Evolutionary conservation across 2,888 invertebrate genomes (phyloP).

Genomic region (Scrobipalpa costella): DNA sequence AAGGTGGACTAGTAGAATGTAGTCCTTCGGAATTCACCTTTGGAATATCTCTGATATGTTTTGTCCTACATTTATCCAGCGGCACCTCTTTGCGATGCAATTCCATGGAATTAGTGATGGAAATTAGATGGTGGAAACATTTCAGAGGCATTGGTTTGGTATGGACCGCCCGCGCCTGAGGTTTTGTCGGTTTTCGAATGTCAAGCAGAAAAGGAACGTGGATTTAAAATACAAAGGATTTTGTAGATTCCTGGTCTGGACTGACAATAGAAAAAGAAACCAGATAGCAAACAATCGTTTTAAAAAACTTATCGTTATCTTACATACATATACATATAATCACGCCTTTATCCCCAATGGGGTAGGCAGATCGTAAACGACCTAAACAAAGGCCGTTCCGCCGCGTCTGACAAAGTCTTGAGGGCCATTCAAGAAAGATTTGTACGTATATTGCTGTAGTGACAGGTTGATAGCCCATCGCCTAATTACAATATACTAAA

Average conservation of each 20-base stretch:
- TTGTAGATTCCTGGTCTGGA: not conserved
- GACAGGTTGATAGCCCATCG: no score
- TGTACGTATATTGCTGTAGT: no score
- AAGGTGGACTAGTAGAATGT: not conserved
- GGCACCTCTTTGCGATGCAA: constrained; percentile 61
- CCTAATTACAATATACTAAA: no score
- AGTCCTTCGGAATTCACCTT: constrained; percentile 26
- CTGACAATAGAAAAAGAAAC: not conserved
- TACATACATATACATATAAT: no score
- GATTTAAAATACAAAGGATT: constrained; percentile 2
- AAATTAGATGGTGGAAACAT: constrained; percentile 18
- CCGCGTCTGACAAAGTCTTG: no score
- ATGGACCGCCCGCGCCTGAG: constrained; percentile 24
- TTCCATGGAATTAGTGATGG: constrained; percentile 54
- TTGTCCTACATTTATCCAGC: constrained; percentile 65
- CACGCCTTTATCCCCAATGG: no score
- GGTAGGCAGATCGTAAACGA: no score
- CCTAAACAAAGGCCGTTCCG: no score
- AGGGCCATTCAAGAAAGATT: no score
- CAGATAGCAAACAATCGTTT: not conserved
- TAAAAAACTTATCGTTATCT: not conserved
- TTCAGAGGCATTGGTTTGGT: constrained; percentile 9
- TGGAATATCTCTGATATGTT: constrained; percentile 61
- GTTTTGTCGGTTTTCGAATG: constrained; percentile 5
- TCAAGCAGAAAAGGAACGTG: not conserved